Evolutionary conservation across 2,888 invertebrate species (phyloP).

Genomic region (Machimus atricapillus): DNA sequence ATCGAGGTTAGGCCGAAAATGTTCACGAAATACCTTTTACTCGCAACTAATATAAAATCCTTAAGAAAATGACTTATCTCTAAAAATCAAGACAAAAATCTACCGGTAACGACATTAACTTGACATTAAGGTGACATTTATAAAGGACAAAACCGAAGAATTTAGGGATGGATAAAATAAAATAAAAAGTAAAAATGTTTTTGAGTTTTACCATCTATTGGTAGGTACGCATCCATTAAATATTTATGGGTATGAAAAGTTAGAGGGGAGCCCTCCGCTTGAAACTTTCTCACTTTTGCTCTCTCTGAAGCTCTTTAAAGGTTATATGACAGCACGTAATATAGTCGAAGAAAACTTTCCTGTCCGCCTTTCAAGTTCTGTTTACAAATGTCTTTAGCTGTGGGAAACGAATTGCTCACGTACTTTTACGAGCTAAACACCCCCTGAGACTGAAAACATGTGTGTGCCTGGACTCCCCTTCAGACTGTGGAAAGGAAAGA

Average conservation of each 20-base stretch:
- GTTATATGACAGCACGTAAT: conserved; percentile 19
- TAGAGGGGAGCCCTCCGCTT: background rate
- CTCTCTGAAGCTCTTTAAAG: background rate
- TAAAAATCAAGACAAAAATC: background rate
- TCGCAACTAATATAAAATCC: background rate
- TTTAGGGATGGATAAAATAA: background rate
- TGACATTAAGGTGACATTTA: background rate
- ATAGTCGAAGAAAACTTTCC: background rate
- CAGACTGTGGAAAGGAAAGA: background rate
- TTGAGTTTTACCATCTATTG: background rate
- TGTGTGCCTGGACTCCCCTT: background rate
- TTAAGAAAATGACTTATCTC: background rate
- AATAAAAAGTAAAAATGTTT: background rate
- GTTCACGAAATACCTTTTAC: background rate
- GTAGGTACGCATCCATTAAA: background rate
- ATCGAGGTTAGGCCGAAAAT: background rate
- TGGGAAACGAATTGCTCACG: conserved; percentile 23
- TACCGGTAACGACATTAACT: background rate
- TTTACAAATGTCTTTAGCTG: background rate
- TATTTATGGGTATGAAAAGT: background rate
- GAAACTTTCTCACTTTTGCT: background rate
- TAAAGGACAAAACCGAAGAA: background rate
- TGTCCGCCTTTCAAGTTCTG: background rate
- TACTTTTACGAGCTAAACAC: background rate
- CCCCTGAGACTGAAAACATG: background rate